Percentiles rank a stretch among this genome's conserved stretches.
Conservation (phyloP, 2,888 invertebrate species). For the Myopa tessellatipennis region DNA sequence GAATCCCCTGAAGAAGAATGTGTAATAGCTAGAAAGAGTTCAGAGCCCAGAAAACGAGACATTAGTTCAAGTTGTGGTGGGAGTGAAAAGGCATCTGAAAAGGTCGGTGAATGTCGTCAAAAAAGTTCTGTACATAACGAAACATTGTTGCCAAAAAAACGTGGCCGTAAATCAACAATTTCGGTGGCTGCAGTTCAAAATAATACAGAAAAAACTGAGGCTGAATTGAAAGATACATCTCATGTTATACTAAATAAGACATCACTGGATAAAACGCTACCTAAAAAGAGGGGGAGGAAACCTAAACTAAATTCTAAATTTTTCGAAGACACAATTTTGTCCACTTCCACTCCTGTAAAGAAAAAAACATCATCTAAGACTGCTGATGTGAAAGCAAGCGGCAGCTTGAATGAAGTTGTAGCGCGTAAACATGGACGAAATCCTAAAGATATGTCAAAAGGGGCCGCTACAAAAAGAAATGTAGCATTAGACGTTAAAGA, state of each 20-base stretch:
- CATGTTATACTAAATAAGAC: not conserved
- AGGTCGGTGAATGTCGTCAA: not conserved
- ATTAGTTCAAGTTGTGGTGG: too few species aligned
- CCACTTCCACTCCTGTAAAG: not conserved
- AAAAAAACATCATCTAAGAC: not conserved
- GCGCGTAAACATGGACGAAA: conserved; percentile 27
- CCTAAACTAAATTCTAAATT: conserved; percentile 28
- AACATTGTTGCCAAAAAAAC: conserved; percentile 25
- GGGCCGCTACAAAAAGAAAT: not conserved
- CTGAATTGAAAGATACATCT: not conserved
- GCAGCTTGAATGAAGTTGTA: not conserved
- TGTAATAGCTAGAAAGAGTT: too few species aligned
- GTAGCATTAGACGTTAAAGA: not conserved
- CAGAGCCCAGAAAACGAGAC: too few species aligned
- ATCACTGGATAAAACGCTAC: not conserved
- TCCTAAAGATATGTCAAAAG: not conserved
- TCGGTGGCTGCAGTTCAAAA: not conserved
- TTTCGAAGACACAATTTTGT: not conserved
- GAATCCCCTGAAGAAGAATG: too few species aligned
- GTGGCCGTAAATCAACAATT: conserved; percentile 38
- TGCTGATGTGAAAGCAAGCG: not conserved
- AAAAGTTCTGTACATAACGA: not conserved
- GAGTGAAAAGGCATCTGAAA: too few species aligned
- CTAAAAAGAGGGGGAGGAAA: conserved; percentile 45
- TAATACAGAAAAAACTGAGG: not conserved